Conservation (phyloP, 2,797 vertebrate genomes). For the Lycodopsis pacificus region DNA sequence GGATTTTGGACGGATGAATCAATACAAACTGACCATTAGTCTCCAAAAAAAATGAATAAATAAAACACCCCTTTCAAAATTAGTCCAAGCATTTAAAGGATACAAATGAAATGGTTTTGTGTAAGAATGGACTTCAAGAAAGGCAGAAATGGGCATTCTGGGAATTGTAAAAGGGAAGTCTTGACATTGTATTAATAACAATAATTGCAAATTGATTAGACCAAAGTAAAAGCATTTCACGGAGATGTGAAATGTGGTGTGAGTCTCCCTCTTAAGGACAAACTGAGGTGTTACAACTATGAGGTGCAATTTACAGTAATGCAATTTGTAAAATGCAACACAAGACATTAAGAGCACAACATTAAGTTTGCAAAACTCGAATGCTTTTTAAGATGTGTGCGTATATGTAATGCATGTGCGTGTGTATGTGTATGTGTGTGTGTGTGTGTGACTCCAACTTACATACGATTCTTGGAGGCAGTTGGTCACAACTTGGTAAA, state of each 20-base stretch:
- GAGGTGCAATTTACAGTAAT: background rate
- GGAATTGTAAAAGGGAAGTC: background rate
- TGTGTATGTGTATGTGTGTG: background rate
- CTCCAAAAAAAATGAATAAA: conserved; percentile 17
- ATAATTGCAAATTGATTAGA: background rate
- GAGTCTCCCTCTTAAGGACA: conserved; percentile 70
- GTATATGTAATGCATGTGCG: background rate
- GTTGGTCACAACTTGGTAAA: conserved; percentile 17
- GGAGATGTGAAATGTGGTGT: conserved; percentile 38
- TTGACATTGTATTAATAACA: background rate
- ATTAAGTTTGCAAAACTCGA: background rate
- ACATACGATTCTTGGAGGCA: background rate
- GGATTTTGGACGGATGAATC: conserved; percentile 51
- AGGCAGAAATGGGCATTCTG: background rate
- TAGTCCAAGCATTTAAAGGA: conserved; percentile 3
- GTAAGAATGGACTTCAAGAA: background rate
- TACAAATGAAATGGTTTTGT: background rate
- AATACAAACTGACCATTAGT: conserved; percentile 50
- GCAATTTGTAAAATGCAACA: background rate
- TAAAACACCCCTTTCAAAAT: conserved; percentile 13
- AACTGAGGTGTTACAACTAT: conserved; percentile 40
- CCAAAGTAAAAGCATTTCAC: conserved; percentile 10
- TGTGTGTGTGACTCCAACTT: background rate
- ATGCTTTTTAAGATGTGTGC: background rate
- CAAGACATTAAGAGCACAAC: background rate